Base-by-base conservation (phyloP, 2,113 vertebrate genomes). In the Jaculus jaculus region DNA sequence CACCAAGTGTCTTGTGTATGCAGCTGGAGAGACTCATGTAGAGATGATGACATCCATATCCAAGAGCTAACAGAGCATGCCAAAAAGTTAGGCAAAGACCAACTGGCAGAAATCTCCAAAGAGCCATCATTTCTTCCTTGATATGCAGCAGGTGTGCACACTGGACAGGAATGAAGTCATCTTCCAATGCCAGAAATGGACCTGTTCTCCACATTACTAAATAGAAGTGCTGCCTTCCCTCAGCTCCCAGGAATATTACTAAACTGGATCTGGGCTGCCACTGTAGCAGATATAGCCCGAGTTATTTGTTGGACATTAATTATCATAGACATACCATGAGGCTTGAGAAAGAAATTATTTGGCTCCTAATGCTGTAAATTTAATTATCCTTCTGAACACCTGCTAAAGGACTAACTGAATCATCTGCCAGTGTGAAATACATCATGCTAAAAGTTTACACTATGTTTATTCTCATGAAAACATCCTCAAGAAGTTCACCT, bases 371-470 rank as follows among this genome's bases (percentile, higher is more conserved):
- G 24, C 80, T 81, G 23, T 90, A 91, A 96, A 96, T 94, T 97
- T 96, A 94, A 96, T 95, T 94, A 95, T 89, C 68, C 91, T 84
- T 81, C 58, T 58, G 82, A 96, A 92, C 60, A 96, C 93, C 94
- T 93, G 94, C 91, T 95, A 94, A 94, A 96, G 77, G 69, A 80
- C 47, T 94, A 88, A 89, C 88, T 92, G 83, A 96, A 92, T 96
- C 58, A 94, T 84, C 95, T 94, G 54, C 85, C 69, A 39, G 4
- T 82, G 47, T 93, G 75, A 94, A 96, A 85, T 80, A 75, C n/a
- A 94, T 95, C 90, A 87, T 4, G 58, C 30, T 87, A 32, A 39
- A 60, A 75, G 60, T 79, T 92, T 66, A 47, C 78, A 34, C 61
- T 63, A 5, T 78, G 85, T 95, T 96, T 95, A 89, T 94, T 82